Conservation (phyloP, 1,140 invertebrate genomes). For the Nylanderia fulva region DNA sequence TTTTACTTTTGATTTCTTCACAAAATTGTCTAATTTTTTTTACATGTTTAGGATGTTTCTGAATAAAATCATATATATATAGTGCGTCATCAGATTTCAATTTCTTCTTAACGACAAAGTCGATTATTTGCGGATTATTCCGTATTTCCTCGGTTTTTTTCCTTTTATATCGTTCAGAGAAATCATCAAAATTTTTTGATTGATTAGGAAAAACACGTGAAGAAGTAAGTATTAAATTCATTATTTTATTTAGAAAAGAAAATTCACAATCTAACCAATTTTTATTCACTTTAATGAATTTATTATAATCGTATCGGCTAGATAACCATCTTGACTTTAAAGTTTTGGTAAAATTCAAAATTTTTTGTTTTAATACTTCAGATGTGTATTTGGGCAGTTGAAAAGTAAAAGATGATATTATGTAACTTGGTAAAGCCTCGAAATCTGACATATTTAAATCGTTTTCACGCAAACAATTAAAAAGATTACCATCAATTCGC, state of each 20-base stretch:
- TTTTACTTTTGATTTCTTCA: neutral
- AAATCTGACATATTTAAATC: too few relatives aligned
- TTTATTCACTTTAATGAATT: neutral
- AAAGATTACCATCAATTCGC: too few relatives aligned
- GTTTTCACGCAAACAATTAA: too few relatives aligned
- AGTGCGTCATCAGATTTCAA: neutral
- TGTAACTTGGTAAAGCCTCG: too few relatives aligned
- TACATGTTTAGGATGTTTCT: neutral
- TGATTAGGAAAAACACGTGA: neutral
- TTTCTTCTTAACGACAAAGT: neutral
- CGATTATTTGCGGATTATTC: constrained; percentile 6
- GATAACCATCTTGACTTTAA: neutral
- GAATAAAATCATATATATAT: constrained; percentile 20
- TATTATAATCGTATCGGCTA: neutral
- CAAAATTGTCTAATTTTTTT: neutral
- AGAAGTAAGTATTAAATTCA: too few relatives aligned
- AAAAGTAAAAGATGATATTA: neutral
- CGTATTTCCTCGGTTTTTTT: neutral
- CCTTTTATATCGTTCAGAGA: neutral
- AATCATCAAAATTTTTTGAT: neutral
- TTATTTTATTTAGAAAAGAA: neutral
- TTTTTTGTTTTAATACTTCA: neutral
- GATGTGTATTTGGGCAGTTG: neutral
- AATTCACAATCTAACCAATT: constrained; percentile 17
- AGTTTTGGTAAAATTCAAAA: neutral